Evolutionary conservation across 1,140 invertebrate species (phyloP).

Genomic region (Probaryconus sp.): DNA sequence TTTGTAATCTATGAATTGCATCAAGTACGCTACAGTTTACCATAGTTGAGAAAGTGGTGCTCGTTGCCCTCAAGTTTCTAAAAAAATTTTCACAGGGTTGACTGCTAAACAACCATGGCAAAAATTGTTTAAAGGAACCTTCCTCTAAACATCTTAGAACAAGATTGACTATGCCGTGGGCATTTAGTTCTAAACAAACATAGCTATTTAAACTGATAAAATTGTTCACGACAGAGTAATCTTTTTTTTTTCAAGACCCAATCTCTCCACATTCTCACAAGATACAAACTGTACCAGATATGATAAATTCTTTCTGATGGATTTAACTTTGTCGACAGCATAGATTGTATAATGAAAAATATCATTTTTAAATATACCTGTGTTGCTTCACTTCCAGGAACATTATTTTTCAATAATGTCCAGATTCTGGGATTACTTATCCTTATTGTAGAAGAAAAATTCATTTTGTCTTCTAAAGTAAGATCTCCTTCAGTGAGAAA

Average conservation of each 20-base stretch:
- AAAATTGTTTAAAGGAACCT: constrained; percentile 5
- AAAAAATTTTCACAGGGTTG: constrained; percentile 32
- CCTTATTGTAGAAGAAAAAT: constrained; percentile 33
- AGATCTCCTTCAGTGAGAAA: constrained; percentile 36
- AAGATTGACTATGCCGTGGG: constrained; percentile 28
- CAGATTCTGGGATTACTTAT: constrained; percentile 39
- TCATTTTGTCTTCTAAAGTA: constrained; percentile 43
- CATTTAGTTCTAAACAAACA: constrained; percentile 30
- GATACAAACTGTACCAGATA: constrained; percentile 21
- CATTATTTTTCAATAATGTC: constrained; percentile 14
- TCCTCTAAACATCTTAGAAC: constrained; percentile 13
- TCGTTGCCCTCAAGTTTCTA: constrained; percentile 6
- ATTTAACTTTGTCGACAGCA: constrained; percentile 9
- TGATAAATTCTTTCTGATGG: constrained; percentile 27
- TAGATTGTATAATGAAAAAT: constrained; percentile 5
- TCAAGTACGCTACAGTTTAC: constrained; percentile 5
- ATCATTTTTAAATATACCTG: constrained; percentile 27
- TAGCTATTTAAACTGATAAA: constrained; percentile 19
- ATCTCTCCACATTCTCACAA: constrained; percentile 28
- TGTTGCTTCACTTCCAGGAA: constrained; percentile 33
- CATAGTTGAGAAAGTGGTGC: constrained; percentile 12
- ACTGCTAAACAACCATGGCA: constrained; percentile 28
- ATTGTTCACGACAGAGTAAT: constrained; percentile 1
- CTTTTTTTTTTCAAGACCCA: constrained; percentile 10
- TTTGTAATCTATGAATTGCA: background rate